Evolutionary conservation across 2,797 vertebrate genomes (phyloP).

Genomic region (Tachyglossus aculeatus): DNA sequence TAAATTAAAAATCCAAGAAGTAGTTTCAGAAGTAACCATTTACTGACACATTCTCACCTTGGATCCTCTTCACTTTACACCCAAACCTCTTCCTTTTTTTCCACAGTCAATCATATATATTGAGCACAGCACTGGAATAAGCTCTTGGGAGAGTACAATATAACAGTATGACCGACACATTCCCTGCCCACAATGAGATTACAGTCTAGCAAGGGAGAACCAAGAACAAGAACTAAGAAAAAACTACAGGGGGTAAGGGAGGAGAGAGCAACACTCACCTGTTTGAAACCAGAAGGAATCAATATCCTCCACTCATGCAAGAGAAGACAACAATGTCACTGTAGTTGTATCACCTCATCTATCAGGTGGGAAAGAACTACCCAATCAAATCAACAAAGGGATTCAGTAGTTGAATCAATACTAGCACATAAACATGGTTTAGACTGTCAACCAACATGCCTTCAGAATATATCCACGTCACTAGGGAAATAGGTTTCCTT

Average conservation of each 20-base stretch:
- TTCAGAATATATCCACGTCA: not conserved
- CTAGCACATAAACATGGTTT: slow-evolving; percentile 1
- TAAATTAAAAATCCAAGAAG: not conserved
- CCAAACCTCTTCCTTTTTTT: not conserved
- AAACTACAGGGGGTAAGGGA: not conserved
- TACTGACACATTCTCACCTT: not conserved
- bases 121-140: too few species aligned
- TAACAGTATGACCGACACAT: too few species aligned
- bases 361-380: slow-evolving; percentile 12
- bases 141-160: too few species aligned
- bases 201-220: too few species aligned
- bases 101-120: too few species aligned
- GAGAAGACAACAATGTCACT: slow-evolving; percentile 25
- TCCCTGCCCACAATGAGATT: too few species aligned
- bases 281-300: slow-evolving; percentile 19
- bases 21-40: not conserved
- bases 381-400: slow-evolving; percentile 44
- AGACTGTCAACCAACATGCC: slow-evolving; percentile 4
- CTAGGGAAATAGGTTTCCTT: not conserved
- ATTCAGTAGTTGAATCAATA: slow-evolving; percentile 36
- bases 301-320: slow-evolving; percentile 23
- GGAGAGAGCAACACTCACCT: too few species aligned
- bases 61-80: too few species aligned
- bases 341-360: slow-evolving; percentile 3
- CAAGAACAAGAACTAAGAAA: not conserved